phyloP scores from a whole-genome alignment of 2,888 invertebrate genomes.

The Linnaemya vulpina region DNA sequence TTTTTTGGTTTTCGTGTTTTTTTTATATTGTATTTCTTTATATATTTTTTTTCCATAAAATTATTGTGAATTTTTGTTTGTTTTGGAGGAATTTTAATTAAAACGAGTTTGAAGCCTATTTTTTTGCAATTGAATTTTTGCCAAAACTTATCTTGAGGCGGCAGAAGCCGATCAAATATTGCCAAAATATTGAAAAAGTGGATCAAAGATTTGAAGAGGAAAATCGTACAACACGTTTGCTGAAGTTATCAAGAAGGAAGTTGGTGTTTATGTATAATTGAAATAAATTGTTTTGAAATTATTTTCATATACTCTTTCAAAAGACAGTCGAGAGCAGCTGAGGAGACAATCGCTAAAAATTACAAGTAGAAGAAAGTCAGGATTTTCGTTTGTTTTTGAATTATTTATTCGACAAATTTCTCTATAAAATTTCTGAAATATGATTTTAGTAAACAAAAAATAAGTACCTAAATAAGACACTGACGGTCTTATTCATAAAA shows the following conservation, averaged over 20 bases:
- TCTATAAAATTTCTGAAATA: no score
- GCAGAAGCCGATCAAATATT: conserved; percentile 26
- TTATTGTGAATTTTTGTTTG: conserved; percentile 60
- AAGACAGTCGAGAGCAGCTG: no score
- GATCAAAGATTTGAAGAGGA: conserved; percentile 22
- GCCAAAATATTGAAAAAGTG: conserved; percentile 7
- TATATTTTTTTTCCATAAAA: conserved; percentile 27
- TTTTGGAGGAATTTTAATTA: conserved; percentile 67
- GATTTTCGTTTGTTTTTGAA: no score
- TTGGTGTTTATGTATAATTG: conserved; percentile 31
- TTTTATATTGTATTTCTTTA: not conserved
- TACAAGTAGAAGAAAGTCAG: no score
- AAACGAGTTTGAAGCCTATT: conserved; percentile 53
- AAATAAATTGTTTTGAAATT: conserved; percentile 22
- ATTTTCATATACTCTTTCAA: not conserved
- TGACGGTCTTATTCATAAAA: no score
- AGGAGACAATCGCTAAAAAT: no score
- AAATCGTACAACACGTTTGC: conserved; percentile 4
- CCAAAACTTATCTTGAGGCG: conserved; percentile 28
- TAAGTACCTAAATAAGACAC: no score
- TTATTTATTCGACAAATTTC: no score
- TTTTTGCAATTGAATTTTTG: conserved; percentile 1
- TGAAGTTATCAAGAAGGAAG: conserved; percentile 37
- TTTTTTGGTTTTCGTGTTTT: conserved; percentile 32
- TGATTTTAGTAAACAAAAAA: no score